Evolutionary conservation across 2,888 invertebrate genomes (phyloP).

Genomic region (Leptopterna dolabrata): DNA sequence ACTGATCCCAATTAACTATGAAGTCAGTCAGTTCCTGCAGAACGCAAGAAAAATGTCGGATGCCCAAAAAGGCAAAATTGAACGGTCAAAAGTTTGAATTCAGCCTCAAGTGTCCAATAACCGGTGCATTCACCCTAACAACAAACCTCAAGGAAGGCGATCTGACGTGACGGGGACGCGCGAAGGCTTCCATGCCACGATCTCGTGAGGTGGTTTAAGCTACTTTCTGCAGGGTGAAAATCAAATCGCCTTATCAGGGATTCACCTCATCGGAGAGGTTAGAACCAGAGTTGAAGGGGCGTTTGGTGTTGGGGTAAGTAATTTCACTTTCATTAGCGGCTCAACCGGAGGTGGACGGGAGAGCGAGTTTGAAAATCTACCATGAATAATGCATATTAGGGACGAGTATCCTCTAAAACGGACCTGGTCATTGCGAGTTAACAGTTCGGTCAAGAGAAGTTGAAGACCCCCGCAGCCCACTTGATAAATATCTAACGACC

Average conservation of each 20-base stretch:
- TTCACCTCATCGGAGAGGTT: conserved; percentile 3
- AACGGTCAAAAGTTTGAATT: no score
- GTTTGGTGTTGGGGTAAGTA: neutral
- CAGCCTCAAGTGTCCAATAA: no score
- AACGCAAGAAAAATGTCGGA: no score
- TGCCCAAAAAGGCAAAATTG: no score
- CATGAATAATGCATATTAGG: conserved; percentile 11
- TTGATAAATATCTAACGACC: neutral
- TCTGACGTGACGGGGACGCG: neutral
- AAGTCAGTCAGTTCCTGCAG: no score
- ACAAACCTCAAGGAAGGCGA: no score
- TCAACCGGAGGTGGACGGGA: neutral
- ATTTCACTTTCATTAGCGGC: neutral
- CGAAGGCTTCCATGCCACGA: neutral
- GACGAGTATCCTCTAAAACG: neutral
- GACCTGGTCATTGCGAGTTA: neutral
- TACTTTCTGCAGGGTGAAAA: neutral
- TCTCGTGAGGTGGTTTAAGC: neutral
- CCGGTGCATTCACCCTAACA: no score
- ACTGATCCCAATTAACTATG: no score
- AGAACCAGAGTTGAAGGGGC: neutral
- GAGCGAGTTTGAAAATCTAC: neutral
- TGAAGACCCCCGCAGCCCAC: neutral
- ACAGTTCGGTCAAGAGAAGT: neutral
- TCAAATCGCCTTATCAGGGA: neutral